These are phyloP conservation scores for Vombatus ursinus DNA, from an alignment of 2,113 vertebrate species.

Conservation along the genomic window DNA sequence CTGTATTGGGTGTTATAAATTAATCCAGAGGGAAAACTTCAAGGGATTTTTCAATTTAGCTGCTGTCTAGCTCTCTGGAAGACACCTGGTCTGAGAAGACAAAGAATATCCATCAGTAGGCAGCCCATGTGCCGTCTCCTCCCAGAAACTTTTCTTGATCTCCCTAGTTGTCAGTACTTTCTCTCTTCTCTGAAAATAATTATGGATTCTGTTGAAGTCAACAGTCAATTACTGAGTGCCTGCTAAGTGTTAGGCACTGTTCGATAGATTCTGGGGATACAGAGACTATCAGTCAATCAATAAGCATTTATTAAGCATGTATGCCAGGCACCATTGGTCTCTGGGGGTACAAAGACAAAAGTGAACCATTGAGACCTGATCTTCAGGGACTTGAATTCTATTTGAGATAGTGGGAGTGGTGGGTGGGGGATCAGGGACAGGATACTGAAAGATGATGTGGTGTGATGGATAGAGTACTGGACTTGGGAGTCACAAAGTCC, in stretches of 20 bases:
- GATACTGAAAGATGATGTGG: not conserved
- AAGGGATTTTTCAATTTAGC: not conserved
- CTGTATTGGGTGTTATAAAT: not conserved
- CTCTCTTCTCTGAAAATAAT: not conserved
- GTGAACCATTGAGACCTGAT: not conserved
- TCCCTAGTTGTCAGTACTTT: not conserved
- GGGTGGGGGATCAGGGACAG: not conserved
- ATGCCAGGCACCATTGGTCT: too few relatives aligned
- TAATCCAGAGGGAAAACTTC: not conserved
- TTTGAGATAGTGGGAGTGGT: not conserved
- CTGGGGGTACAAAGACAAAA: not conserved
- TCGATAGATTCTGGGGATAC: not conserved
- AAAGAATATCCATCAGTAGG: not conserved
- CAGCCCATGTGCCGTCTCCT: not conserved
- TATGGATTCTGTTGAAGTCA: not conserved
- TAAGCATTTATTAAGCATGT: not conserved
- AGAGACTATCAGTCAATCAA: not conserved
- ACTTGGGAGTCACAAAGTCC: accelerated
- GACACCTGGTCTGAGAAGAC: too few relatives aligned
- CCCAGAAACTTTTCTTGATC: not conserved
- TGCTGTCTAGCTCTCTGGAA: not conserved
- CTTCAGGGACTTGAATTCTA: not conserved
- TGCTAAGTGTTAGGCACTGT: not conserved
- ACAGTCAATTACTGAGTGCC: not conserved
- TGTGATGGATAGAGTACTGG: not conserved